Conservation (phyloP, 2,888 invertebrate species). For the Fragum fragum region DNA sequence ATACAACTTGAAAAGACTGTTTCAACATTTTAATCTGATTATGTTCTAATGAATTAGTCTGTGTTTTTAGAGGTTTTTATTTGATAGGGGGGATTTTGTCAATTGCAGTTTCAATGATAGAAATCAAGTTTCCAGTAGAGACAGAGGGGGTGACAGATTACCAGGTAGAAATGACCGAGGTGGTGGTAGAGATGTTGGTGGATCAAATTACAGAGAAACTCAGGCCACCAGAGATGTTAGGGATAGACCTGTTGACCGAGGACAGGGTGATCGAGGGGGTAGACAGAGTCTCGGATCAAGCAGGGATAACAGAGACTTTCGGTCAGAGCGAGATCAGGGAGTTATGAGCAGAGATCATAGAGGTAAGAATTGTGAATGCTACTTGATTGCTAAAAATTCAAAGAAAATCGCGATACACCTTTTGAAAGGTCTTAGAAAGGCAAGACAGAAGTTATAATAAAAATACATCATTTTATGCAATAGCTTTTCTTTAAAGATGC, state of each 20-base stretch:
- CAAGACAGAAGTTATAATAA: no score
- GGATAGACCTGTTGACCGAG: conserved; percentile 49
- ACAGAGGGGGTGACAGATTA: conserved; percentile 8
- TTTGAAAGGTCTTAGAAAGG: no score
- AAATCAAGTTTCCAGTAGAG: conserved; percentile 14
- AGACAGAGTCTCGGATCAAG: conserved; percentile 49
- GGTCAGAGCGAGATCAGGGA: conserved; percentile 46
- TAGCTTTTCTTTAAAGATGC: no score
- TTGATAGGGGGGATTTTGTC: no score
- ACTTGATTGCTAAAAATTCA: neutral
- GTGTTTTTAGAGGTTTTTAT: no score
- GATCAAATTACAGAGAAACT: conserved; percentile 52
- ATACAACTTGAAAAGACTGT: no score
- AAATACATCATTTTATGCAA: no score
- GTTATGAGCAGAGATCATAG: conserved; percentile 55
- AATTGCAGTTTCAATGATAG: conserved; percentile 24
- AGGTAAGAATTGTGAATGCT: conserved; percentile 32
- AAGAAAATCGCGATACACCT: no score
- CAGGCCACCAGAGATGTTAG: conserved; percentile 48
- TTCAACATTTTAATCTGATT: no score
- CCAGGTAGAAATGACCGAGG: conserved; percentile 31
- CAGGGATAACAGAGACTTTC: conserved; percentile 49
- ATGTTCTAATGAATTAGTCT: no score
- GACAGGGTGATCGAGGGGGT: conserved; percentile 46
- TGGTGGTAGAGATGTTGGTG: conserved; percentile 47